Base-by-base conservation (phyloP, 2,888 invertebrate genomes). In the Rotaria socialis region DNA sequence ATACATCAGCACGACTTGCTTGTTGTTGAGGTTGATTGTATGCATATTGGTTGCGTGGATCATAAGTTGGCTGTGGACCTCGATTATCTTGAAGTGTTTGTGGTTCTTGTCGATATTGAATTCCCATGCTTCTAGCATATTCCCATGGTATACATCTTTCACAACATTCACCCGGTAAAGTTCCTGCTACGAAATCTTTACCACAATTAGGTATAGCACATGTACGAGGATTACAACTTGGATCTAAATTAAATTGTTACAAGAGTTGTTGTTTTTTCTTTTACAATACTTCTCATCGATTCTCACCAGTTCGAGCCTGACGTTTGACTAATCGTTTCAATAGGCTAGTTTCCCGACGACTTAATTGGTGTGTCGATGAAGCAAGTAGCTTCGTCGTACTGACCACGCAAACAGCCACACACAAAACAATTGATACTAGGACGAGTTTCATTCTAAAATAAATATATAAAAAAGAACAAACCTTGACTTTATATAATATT, bases 161-260 rank as follows among this genome's bases (percentile, higher is more conserved):
- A 47, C 80, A 80, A 80, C 80, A 80, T 47, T 80, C 80, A 80
- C n/a, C n/a, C 10, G 47, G 80, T 47, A 80, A 24, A 6, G n/a
- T 24, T n/a, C 11, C n/a, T 47, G 80, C 80, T 24, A 80, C 80
- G 47, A 24, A 80, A 47, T 80, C 80, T 47, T n/a, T 43, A 4
- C 80, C 80, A 47, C 80, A 80, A n/a, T 80, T 80, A 4, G 80
- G 80, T n/a, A 80, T 35, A 24, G 80, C 80, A 47, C 80, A 80
- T 8, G 22, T n/a, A 11, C 47, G 47, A 24, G 10, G 80, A 80
- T 47, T 24, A 24, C 80, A 80, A 4, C 35, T 35, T 19, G 35
- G 67, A 67, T 47, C 80, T 80, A 14, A 47, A 80, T n/a, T 47
- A 3, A 10, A 11, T 35, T 35, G 0, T n/a, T 24, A 35, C 7